Evolutionary conservation across 2,113 vertebrate species (phyloP).

Genomic region (Puma concolor): DNA sequence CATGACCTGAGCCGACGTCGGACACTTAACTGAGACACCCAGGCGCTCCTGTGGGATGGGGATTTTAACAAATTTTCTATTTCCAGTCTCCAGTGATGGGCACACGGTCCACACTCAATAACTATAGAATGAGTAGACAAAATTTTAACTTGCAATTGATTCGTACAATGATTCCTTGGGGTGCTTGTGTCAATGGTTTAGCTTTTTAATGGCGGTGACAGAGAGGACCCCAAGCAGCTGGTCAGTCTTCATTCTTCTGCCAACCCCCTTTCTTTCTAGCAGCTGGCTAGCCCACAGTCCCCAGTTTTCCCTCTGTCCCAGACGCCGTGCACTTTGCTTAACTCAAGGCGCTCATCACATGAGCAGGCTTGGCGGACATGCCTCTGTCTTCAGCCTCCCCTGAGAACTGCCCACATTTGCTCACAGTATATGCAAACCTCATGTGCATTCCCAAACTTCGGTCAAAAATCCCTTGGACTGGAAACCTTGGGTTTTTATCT

Average conservation of each 20-base stretch:
- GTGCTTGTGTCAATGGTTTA: background rate
- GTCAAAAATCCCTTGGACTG: background rate
- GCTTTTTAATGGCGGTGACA: background rate
- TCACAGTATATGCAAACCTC: background rate
- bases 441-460: background rate
- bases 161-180: background rate
- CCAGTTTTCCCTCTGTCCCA: background rate
- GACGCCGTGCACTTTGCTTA: background rate
- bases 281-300: background rate
- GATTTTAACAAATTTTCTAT: background rate
- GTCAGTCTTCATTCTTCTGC: background rate
- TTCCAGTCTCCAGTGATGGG: background rate
- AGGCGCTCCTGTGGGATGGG: background rate
- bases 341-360: background rate
- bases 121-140: background rate
- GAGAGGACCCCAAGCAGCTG: background rate
- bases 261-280: background rate
- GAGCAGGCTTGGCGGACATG: background rate
- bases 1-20: no score
- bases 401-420: background rate
- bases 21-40: no score
- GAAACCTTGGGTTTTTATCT: background rate
- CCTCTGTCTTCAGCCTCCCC: background rate
- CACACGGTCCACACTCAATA: background rate
- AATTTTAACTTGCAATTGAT: background rate